Evolutionary conservation across 2,888 invertebrate genomes (phyloP).

Genomic region (Sisyra nigra): DNA sequence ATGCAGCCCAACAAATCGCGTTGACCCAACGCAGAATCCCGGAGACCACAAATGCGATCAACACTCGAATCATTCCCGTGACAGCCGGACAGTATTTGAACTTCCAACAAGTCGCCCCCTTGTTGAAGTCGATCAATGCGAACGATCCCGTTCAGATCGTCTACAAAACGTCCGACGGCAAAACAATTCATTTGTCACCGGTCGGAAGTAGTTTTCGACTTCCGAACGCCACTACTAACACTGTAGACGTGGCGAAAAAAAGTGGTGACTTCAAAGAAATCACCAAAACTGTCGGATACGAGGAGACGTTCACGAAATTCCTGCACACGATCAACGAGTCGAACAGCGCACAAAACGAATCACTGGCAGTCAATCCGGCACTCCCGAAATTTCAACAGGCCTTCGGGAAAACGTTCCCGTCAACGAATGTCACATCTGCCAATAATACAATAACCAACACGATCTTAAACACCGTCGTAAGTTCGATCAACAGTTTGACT

Average conservation of each 20-base stretch:
- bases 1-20: neutral
- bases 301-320: conserved; percentile 39
- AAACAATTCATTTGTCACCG: conserved; percentile 36
- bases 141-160: conserved; percentile 34
- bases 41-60: no score
- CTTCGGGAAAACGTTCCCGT: conserved; percentile 48
- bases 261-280: conserved; percentile 15
- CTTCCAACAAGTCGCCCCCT: neutral
- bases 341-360: conserved; percentile 16
- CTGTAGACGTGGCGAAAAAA: conserved; percentile 31
- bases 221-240: no score
- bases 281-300: conserved; percentile 16
- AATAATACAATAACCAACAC: conserved; percentile 18
- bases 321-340: conserved; percentile 26
- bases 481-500: conserved; percentile 5
- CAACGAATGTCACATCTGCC: conserved; percentile 12
- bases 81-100: conserved; percentile 18
- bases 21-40: no score
- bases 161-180: conserved; percentile 39
- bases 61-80: conserved; percentile 9
- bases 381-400: conserved; percentile 66
- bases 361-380: conserved; percentile 28
- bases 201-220: conserved; percentile 29
- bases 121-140: conserved; percentile 1
- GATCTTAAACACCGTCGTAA: conserved; percentile 4